phyloP scores from a whole-genome alignment of 2,888 invertebrate species.

The Tinea trinotella region DNA sequence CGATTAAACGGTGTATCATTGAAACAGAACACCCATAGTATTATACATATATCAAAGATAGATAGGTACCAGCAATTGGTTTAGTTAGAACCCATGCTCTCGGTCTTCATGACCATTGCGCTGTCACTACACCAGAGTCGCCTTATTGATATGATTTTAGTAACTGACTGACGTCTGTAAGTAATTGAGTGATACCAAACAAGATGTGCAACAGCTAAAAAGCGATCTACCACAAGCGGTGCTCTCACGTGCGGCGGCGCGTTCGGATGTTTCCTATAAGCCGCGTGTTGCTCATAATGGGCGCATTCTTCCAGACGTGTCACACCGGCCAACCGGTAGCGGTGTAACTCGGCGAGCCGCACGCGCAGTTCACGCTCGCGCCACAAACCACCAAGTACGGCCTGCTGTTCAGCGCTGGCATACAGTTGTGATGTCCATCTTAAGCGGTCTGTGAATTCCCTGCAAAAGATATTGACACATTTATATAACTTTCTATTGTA shows the following conservation, averaged over 20 bases:
- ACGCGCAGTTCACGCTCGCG: conserved; percentile 88
- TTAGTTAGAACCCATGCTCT: no score
- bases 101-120: no score
- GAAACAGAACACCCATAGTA: no score
- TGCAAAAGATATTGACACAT: conserved; percentile 35
- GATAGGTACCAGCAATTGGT: no score
- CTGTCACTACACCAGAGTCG: no score
- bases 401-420: conserved; percentile 87
- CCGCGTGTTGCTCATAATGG: conserved; percentile 87
- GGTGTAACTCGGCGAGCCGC: conserved; percentile 85
- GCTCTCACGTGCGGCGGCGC: conserved; percentile 66
- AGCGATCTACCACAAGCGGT: conserved; percentile 32
- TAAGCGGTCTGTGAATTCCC: conserved; percentile 87
- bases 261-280: conserved; percentile 71
- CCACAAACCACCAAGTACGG: conserved; percentile 83
- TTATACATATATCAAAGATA: no score
- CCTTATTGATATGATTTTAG: no score
- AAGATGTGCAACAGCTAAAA: neutral
- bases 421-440: conserved; percentile 91
- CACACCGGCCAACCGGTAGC: conserved; percentile 89
- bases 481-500: no score
- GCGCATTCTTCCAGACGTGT: conserved; percentile 87
- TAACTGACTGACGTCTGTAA: no score
- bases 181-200: no score
- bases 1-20: no score